Conservation (phyloP, 2,888 invertebrate genomes). For the Athripsodes cinereus region DNA sequence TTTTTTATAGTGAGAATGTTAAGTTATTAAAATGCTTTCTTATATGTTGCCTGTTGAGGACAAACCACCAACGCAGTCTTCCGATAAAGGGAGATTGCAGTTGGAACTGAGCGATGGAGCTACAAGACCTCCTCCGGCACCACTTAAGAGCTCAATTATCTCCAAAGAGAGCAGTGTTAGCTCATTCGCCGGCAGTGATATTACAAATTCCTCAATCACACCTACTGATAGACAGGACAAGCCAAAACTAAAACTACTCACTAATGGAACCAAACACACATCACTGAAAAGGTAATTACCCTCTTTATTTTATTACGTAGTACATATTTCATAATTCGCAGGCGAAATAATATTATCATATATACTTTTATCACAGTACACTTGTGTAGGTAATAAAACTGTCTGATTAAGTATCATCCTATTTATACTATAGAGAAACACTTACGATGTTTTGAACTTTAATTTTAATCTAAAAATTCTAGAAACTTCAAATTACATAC, state of each 20-base stretch:
- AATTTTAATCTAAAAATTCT: too few relatives aligned
- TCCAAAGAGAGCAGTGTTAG: constrained; percentile 66
- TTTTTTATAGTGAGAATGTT: not conserved
- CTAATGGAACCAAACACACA: constrained; percentile 66
- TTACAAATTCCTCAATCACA: constrained; percentile 58
- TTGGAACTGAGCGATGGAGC: constrained; percentile 34
- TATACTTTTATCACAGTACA: not conserved
- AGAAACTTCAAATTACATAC: too few relatives aligned
- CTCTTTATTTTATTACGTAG: not conserved
- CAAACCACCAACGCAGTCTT: constrained; percentile 56
- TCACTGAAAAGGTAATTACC: constrained; percentile 59
- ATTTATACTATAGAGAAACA: too few relatives aligned
- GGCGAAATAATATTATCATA: not conserved
- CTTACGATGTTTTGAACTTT: too few relatives aligned
- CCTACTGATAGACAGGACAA: constrained; percentile 55
- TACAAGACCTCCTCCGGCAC: constrained; percentile 32
- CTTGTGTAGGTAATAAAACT: not conserved
- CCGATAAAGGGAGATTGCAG: constrained; percentile 48
- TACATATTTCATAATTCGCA: not conserved
- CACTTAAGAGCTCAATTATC: constrained; percentile 39
- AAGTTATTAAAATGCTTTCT: constrained; percentile 55
- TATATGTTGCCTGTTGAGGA: constrained; percentile 76
- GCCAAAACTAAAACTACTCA: constrained; percentile 60
- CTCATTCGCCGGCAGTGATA: constrained; percentile 61
- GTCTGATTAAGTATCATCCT: too few relatives aligned